These are phyloP conservation scores for Frieseomelitta varia DNA, from an alignment of 1,140 invertebrate genomes.

Conservation along the genomic window DNA sequence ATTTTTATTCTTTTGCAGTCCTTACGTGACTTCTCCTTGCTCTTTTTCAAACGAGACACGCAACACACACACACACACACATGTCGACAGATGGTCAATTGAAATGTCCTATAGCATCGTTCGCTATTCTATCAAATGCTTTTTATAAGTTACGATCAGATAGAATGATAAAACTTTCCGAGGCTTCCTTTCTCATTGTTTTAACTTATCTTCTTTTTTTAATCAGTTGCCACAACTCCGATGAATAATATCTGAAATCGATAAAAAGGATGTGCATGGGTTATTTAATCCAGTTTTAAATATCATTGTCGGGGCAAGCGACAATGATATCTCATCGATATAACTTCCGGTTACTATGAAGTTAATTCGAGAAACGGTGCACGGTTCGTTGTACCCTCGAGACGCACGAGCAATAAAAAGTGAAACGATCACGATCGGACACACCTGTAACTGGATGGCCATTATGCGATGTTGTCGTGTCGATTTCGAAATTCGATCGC, in stretches of 20 bases:
- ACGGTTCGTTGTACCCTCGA: background rate
- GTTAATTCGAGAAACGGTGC: background rate
- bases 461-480: slow-evolving; percentile 72
- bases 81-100: slow-evolving; percentile 71
- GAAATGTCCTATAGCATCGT: slow-evolving; percentile 42
- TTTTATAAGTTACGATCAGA: background rate
- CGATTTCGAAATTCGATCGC: slow-evolving; percentile 75
- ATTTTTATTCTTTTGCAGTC: slow-evolving; percentile 11
- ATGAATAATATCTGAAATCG: background rate
- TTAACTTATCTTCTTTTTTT: background rate
- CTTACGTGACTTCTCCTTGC: slow-evolving; percentile 20
- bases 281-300: background rate
- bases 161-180: background rate
- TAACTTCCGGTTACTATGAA: background rate
- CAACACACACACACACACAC: slow-evolving; percentile 45
- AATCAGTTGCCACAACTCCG: background rate
- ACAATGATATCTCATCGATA: too few relatives aligned
- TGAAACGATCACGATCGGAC: slow-evolving; percentile 44
- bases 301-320: background rate
- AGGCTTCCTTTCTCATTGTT: background rate
- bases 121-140: slow-evolving; percentile 23
- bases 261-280: too few relatives aligned
- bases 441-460: slow-evolving; percentile 71
- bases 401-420: slow-evolving; percentile 5
- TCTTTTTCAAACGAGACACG: slow-evolving; percentile 30